A percentile compares a stretch with the other conserved stretches of the same genome.
phyloP scores from a whole-genome alignment of 2,888 invertebrate genomes.

The Polietes domitor region DNA sequence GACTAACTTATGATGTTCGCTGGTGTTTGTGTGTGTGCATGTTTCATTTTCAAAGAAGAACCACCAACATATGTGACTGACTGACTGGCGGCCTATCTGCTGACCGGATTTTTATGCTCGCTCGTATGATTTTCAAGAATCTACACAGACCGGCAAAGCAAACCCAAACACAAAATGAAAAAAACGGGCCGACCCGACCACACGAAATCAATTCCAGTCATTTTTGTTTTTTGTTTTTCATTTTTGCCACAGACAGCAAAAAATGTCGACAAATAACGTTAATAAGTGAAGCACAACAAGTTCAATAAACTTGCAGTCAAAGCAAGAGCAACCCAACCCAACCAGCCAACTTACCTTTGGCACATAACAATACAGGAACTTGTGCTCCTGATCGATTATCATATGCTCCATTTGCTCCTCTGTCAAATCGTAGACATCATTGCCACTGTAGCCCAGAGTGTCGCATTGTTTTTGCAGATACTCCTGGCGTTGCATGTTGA shows the following conservation, averaged over 20 bases:
- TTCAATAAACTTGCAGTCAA: constrained; percentile 55
- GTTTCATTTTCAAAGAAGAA: constrained; percentile 10
- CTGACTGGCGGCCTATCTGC: background rate
- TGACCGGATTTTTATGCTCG: constrained; percentile 10
- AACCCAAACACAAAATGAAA: background rate
- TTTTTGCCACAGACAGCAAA: constrained; percentile 16
- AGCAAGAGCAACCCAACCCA: too few species aligned
- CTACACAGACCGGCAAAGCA: background rate
- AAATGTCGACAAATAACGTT: constrained; percentile 5
- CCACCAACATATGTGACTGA: constrained; percentile 21
- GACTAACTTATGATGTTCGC: background rate
- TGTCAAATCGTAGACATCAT: constrained; percentile 81
- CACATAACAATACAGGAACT: constrained; percentile 94
- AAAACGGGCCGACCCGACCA: background rate
- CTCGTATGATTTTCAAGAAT: constrained; percentile 20
- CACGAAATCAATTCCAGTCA: background rate
- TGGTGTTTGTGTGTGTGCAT: background rate
- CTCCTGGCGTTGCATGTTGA: constrained; percentile 85
- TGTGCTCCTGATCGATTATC: constrained; percentile 91
- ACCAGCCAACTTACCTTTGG: constrained; percentile 89
- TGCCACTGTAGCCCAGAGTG: constrained; percentile 79
- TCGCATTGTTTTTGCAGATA: constrained; percentile 84
- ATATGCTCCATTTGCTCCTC: constrained; percentile 88
- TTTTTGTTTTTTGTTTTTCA: too few species aligned
- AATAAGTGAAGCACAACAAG: background rate